Evolutionary conservation across 2,797 vertebrate genomes (phyloP), one percentile per base, ranked within the genome.

Genomic region (Synaphobranchus kaupii): DNA sequence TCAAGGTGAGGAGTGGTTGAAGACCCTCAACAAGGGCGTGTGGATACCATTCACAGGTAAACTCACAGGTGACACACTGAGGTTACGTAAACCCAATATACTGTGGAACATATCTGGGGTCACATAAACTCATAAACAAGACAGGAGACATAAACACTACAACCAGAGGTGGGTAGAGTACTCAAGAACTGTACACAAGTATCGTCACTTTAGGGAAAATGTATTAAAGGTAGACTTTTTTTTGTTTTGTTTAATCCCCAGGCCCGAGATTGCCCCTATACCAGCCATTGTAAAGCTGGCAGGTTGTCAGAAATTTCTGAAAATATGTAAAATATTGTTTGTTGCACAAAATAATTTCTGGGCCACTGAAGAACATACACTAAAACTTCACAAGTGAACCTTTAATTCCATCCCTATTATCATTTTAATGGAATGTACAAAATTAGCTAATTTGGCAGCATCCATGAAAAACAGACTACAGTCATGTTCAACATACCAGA

Each of bases 21-120:
- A 96, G 91, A 96, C 94, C 86, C 94, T 97, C 81, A 96, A 95
- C 91, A 96, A 95, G 83, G 96, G 95, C 68, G 94, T 95, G 50
- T 97, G 96, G 96, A 96, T 96, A 89, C 96, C 96, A 71, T 97
- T 97, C 88, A 97, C 96, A 91, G 96, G 96, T 96, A 90, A 87
- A 71, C 28, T 7, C 39, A 25, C 76, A 48, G 31, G 15, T 85
- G 28, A 84, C 1, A 73, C 73, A 3, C 73, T 47, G 15, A 13
- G 31, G 34, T 78, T 39, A 80, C 8, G 20, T 39, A 17, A 73
- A 25, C 3, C 31, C 31, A 34, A 76, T 12, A 20, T 39, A 76
- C 34, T 39, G 31, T 22, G 44, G 4, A 15, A 13, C 20, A 31
- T 34, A 17, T 22, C 60, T 39, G 71, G 31, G 15, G 15, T 44